Evolutionary conservation across 1,140 invertebrate genomes (phyloP).

Genomic region (Medauroidea extradentata): DNA sequence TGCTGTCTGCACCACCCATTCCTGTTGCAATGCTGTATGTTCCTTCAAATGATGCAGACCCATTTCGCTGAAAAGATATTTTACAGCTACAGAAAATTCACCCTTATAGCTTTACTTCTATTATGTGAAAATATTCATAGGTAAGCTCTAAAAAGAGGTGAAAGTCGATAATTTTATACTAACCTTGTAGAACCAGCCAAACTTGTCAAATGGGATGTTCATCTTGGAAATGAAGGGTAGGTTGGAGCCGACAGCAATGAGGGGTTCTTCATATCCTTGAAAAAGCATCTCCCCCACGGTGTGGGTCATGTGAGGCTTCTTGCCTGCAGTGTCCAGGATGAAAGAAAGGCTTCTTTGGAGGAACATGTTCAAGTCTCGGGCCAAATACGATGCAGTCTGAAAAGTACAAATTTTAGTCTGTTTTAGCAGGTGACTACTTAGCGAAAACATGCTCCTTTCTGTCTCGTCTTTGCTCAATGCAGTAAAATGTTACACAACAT

Average conservation of each 20-base stretch:
- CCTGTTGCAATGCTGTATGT: slow-evolving; percentile 70
- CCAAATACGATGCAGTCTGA: slow-evolving; percentile 59
- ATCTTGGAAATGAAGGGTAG: slow-evolving; percentile 48
- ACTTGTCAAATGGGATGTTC: slow-evolving; percentile 61
- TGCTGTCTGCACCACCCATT: slow-evolving; percentile 49
- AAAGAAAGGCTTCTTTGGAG: slow-evolving; percentile 43
- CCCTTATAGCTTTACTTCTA: background rate
- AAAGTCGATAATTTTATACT: too few relatives aligned
- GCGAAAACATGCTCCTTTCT: too few relatives aligned
- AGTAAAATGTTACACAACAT: too few relatives aligned
- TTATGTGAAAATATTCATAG: too few relatives aligned
- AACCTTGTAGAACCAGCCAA: slow-evolving; percentile 71
- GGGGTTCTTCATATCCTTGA: slow-evolving; percentile 66
- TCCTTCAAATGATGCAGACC: slow-evolving; percentile 65
- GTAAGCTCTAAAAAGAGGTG: too few relatives aligned
- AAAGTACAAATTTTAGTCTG: slow-evolving; percentile 32
- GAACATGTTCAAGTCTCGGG: slow-evolving; percentile 47
- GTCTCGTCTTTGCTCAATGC: too few relatives aligned
- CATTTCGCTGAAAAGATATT: slow-evolving; percentile 56
- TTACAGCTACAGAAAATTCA: slow-evolving; percentile 20
- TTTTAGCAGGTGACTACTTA: too few relatives aligned
- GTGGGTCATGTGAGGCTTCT: slow-evolving; percentile 55
- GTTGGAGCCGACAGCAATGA: slow-evolving; percentile 52
- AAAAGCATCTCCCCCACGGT: slow-evolving; percentile 63
- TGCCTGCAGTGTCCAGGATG: slow-evolving; percentile 47